Evolutionary conservation across 2,113 vertebrate species (phyloP).

Genomic region (Struthidea cinerea): DNA sequence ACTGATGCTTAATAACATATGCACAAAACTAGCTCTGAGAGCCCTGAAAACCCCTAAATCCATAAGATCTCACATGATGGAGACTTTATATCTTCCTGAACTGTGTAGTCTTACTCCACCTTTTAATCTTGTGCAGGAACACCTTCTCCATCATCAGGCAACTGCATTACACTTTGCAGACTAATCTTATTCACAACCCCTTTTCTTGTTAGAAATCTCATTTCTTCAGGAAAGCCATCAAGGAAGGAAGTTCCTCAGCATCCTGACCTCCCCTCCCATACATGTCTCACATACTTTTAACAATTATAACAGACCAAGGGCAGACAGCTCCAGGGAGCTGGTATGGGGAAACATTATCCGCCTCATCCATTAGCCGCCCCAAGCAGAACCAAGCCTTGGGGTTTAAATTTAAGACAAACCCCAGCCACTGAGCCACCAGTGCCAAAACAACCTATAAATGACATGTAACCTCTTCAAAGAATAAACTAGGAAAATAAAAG

Average conservation of each 20-base stretch:
- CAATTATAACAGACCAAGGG: neutral
- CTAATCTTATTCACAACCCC: neutral
- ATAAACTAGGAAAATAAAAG: neutral
- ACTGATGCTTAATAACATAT: neutral
- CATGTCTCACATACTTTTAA: neutral
- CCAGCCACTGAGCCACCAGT: neutral
- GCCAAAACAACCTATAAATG: neutral
- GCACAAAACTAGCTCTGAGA: neutral
- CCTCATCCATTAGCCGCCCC: neutral
- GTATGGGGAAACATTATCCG: neutral
- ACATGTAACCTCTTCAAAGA: neutral
- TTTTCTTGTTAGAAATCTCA: neutral
- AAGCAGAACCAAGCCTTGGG: neutral
- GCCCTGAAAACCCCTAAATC: neutral
- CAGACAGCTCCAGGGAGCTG: neutral
- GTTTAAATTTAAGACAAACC: neutral
- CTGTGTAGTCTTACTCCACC: neutral
- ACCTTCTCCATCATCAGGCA: neutral
- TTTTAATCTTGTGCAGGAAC: neutral
- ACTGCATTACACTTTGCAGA: neutral
- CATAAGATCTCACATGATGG: neutral
- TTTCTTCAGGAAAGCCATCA: neutral
- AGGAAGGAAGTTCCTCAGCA: neutral
- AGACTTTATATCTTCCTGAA: neutral
- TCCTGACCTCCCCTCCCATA: neutral